Base-by-base conservation (phyloP, 2,113 vertebrate species). In the Atractosteus spatula region DNA sequence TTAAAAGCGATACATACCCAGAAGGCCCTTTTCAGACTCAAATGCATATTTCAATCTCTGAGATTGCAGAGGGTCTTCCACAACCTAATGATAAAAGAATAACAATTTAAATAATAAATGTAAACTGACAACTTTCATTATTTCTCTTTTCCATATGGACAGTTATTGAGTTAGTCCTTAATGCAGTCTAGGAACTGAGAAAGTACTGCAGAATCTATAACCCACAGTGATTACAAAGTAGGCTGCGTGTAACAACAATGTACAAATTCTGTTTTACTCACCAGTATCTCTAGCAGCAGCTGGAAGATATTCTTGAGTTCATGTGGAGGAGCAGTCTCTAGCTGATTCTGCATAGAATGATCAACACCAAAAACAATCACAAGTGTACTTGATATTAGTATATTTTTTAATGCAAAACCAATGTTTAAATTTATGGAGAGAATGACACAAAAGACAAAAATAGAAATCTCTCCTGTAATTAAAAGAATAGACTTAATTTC, bases 241-340 rank as follows among this genome's bases (percentile, higher is more conserved):
- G 29, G 11, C 47, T 8, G 29, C 29, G 10, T 3, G 41, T 16
- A 63, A 56, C 16, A 71, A 7, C 44, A 16, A 51, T 29, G n/a
- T n/a, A 69, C 17, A 1, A 3, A 41, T 29, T 11, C 10, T 41
- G 6, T n/a, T 55, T 64, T 54, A 93, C 95, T 85, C 85, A 98
- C 97, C 83, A 99, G 76, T 51, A 98, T 93, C 83, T 99, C 97
- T 78, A 97, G 94, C 66, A 99, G 94, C 80, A 99, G 92, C 66
- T 96, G 96, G 86, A 99, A 99, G 55, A 95, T 91, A 63, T 97
- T 99, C 89, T 99, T 99, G 71, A 99, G 88, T 75, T 99, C 97
- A 74, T 99, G 97, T 75, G 97, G 96, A 0, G 97, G 96, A 74
- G 97, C 96, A 0, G 93, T 94, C 86, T 98, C 97, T 84, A 99